A percentile compares a stretch with the other conserved stretches of the same genome.
Evolutionary conservation across 2,888 invertebrate species (phyloP).

Genomic region (Eucera pruinosa): DNA sequence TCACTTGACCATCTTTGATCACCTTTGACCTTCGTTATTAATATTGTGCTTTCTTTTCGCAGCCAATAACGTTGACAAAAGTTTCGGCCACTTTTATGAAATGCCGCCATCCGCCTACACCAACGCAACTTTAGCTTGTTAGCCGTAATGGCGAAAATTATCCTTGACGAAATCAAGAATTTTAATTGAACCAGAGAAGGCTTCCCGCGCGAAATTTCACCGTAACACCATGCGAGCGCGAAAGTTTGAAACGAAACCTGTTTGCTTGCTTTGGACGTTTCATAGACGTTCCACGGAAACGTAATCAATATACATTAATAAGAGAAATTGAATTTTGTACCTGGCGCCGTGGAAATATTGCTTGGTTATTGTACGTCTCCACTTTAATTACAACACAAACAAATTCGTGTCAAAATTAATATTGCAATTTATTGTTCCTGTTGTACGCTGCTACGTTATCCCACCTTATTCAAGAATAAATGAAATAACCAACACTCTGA

Average conservation of each 20-base stretch:
- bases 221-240: not conserved
- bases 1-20: slow-evolving; percentile 20
- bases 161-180: slow-evolving; percentile 38
- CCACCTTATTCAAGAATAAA: too few relatives aligned
- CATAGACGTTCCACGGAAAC: too few relatives aligned
- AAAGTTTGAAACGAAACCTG: slow-evolving; percentile 8
- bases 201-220: slow-evolving; percentile 6
- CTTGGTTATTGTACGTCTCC: not conserved
- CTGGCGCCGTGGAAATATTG: not conserved
- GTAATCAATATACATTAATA: slow-evolving; percentile 18
- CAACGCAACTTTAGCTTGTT: slow-evolving; percentile 44
- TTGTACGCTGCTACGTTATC: not conserved
- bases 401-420: not conserved
- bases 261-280: too few relatives aligned
- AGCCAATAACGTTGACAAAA: slow-evolving; percentile 14
- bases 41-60: not conserved
- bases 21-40: slow-evolving; percentile 42
- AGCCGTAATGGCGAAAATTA: slow-evolving; percentile 45
- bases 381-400: not conserved
- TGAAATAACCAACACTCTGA: not conserved
- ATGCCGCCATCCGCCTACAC: slow-evolving; percentile 26
- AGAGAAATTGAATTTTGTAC: not conserved
- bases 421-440: not conserved
- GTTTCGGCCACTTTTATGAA: slow-evolving; percentile 24
- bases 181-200: slow-evolving; percentile 43